Percentiles rank a stretch among this genome's conserved stretches.
phyloP scores from a whole-genome alignment of 2,888 invertebrate genomes.

The Prosapia bicincta region DNA sequence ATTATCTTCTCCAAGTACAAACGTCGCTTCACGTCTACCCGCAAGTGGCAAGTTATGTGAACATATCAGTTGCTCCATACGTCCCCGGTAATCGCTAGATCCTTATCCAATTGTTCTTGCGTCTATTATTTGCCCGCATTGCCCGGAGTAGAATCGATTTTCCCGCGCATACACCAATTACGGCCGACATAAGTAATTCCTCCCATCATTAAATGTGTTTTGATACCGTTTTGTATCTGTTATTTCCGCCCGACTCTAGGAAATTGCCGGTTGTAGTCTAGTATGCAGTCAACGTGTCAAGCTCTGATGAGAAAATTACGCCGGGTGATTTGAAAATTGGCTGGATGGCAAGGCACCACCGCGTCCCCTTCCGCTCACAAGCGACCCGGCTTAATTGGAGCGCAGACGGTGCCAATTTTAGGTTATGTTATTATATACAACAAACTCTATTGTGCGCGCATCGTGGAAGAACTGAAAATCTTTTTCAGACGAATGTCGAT shows the following conservation, averaged over 20 bases:
- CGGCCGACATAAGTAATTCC: background rate
- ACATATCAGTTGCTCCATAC: too few species aligned
- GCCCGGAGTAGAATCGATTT: background rate
- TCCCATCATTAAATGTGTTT: background rate
- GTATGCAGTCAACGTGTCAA: slow-evolving; percentile 2
- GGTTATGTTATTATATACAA: background rate
- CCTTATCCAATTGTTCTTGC: too few species aligned
- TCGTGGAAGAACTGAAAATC: too few species aligned
- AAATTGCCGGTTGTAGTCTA: slow-evolving; percentile 2
- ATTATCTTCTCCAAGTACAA: too few species aligned
- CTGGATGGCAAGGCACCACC: slow-evolving; percentile 2
- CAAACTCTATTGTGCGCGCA: background rate
- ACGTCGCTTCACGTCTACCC: too few species aligned
- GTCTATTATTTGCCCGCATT: background rate
- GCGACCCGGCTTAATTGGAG: background rate
- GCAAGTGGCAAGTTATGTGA: too few species aligned
- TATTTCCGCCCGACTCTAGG: background rate
- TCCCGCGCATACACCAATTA: background rate
- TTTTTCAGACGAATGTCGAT: too few species aligned
- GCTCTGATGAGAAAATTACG: background rate
- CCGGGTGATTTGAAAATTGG: background rate
- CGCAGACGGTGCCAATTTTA: background rate
- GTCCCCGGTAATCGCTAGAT: too few species aligned
- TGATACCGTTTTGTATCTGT: background rate
- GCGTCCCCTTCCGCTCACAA: background rate